phyloP scores from a whole-genome alignment of 2,888 invertebrate species.

The Caenorhabditis macrosperma region DNA sequence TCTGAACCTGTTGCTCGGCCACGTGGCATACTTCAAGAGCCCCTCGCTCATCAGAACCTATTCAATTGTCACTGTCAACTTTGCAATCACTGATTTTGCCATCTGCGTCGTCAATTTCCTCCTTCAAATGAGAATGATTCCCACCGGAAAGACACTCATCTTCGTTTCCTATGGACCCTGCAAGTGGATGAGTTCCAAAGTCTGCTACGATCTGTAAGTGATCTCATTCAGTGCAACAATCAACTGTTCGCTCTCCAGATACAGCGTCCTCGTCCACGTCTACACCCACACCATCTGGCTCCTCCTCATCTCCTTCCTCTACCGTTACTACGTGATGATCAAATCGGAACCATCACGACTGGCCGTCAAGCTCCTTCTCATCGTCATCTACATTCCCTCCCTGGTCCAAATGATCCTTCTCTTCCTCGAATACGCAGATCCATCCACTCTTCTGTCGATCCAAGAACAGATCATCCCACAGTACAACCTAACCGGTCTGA shows the following conservation, averaged over 20 bases:
- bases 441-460: neutral
- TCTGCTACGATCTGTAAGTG: slow-evolving; percentile 20
- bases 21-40: slow-evolving; percentile 21
- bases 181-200: neutral
- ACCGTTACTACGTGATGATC: slow-evolving; percentile 25
- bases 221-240: neutral
- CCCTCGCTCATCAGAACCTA: slow-evolving; percentile 15
- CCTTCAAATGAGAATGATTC: slow-evolving; percentile 27
- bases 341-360: neutral
- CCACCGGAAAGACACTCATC: slow-evolving; percentile 5
- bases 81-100: slow-evolving; percentile 15
- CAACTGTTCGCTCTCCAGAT: slow-evolving; percentile 9
- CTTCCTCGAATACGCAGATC: slow-evolving; percentile 12
- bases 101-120: slow-evolving; percentile 11
- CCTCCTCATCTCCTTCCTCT: slow-evolving; percentile 18
- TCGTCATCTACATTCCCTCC: slow-evolving; percentile 20
- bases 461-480: slow-evolving; percentile 9
- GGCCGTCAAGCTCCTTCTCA: neutral
- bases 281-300: slow-evolving; percentile 29
- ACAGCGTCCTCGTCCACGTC: slow-evolving; percentile 18
- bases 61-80: slow-evolving; percentile 24
- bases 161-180: slow-evolving; percentile 19
- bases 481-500: neutral
- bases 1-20: slow-evolving; percentile 15
- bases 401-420: slow-evolving; percentile 16